Evolutionary conservation across 2,888 invertebrate species (phyloP), one percentile per base, ranked within the genome.

Genomic region (Watsonalla binaria): DNA sequence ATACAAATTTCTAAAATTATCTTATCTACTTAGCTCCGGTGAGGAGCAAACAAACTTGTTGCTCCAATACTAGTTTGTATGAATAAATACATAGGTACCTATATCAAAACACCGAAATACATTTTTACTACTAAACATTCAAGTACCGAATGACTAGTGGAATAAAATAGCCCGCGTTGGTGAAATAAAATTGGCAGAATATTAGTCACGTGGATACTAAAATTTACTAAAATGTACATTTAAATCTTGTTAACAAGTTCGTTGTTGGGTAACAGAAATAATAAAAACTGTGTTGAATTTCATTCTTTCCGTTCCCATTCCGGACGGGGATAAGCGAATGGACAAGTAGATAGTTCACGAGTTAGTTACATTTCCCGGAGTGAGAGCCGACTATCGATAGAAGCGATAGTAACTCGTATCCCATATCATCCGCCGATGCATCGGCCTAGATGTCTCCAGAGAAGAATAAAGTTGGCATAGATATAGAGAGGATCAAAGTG

Each of bases 391-490:
- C 60, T 64, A 66, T 68, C 66, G 66, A 66, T 70, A 65, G 68
- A 69, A 70, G 71, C 70, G 74, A 78, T 82, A 74, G 71, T 76
- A 79, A 76, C 76, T 72, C 65, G 61, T 75, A 72, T 37, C 24
- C 4, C 72, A 70, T 70, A 66, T 72, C 72, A 72, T 66, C 68
- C 61, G 65, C 70, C 72, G 78, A 77, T 82, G 79, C 78, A 84
- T 73, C 78, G 86, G 70, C 82, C 84, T 84, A 86, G 83, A 86
- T 87, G 82, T 81, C 73, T 80, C 83, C 80, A 82, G 79, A 80
- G 83, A 78, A 83, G 84, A 86, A 86, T 84, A 80, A 80, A 87
- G 84, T 89, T 90, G 90, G 90, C 90, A 89, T 90, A 86, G 86
- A 88, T 82, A 78, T 80, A 76, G 71, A 70, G 78, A 74, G 82